Conservation (phyloP, 2,113 vertebrate species). For the Aepyceros melampus region DNA sequence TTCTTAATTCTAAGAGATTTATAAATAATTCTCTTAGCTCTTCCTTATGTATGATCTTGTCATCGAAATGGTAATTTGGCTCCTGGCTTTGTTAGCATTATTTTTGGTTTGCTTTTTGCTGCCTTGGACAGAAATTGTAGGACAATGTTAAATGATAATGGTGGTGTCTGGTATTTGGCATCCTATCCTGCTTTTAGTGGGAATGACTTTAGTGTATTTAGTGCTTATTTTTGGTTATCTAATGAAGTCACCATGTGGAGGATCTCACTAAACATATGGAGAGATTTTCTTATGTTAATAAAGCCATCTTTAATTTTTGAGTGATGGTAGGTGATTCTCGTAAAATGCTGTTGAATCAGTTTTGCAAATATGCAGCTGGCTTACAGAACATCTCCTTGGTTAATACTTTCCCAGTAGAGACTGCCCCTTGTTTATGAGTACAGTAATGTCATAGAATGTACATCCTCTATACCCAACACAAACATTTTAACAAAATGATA, state of each 20-base stretch:
- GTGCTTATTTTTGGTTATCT: neutral
- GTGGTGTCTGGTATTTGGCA: neutral
- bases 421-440: neutral
- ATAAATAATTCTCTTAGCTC: neutral
- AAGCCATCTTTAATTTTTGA: neutral
- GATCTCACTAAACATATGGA: neutral
- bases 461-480: neutral
- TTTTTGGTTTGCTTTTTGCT: slow-evolving; percentile 18
- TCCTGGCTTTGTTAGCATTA: neutral
- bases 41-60: neutral
- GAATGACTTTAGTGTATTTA: neutral
- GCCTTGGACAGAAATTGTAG: neutral
- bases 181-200: neutral
- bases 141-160: neutral
- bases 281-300: neutral
- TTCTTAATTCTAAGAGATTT: neutral
- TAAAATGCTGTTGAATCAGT: neutral
- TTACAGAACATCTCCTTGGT: neutral
- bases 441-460: neutral
- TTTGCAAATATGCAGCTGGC: neutral
- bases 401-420: neutral
- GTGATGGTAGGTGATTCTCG: neutral
- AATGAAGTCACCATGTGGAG: neutral
- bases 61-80: neutral
- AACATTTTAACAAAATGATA: neutral